Evolutionary conservation across 92 coral and sea anemone genomes (phyloP).

Genomic region (Metridium senile): DNA sequence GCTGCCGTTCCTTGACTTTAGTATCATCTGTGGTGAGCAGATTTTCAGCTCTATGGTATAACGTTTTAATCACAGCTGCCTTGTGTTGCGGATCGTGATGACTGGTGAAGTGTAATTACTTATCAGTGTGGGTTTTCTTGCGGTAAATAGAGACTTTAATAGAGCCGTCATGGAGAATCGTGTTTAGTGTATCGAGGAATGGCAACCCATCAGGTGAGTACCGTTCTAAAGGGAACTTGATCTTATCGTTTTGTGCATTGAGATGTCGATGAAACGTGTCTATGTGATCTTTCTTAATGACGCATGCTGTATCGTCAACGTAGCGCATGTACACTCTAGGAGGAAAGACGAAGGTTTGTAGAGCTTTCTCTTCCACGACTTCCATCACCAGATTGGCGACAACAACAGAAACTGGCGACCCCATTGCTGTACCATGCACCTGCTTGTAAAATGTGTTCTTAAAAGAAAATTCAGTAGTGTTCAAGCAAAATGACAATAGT

Average conservation of each 20-base stretch:
- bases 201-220: background rate
- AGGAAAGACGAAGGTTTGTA: background rate
- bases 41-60: too few relatives aligned
- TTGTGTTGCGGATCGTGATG: slow-evolving; percentile 15
- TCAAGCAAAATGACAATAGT: slow-evolving; percentile 8
- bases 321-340: background rate
- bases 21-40: too few relatives aligned
- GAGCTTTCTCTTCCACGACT: background rate
- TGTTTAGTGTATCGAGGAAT: slow-evolving; percentile 22
- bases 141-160: slow-evolving; percentile 9
- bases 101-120: background rate
- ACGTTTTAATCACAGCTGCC: background rate
- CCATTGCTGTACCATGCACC: slow-evolving; percentile 28
- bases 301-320: background rate
- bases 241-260: background rate
- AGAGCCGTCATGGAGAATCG: slow-evolving; percentile 5
- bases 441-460: slow-evolving; percentile 20
- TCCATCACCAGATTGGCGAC: slow-evolving; percentile 10
- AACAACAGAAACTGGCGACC: slow-evolving; percentile 26
- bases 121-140: slow-evolving; percentile 17
- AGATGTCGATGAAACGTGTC: background rate
- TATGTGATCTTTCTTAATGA: background rate
- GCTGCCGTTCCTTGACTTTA: too few relatives aligned
- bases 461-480: slow-evolving; percentile 18
- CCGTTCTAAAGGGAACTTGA: background rate